These are phyloP conservation scores for Carassius carassius DNA, from an alignment of 2,113 vertebrate genomes.

Conservation along the genomic window DNA sequence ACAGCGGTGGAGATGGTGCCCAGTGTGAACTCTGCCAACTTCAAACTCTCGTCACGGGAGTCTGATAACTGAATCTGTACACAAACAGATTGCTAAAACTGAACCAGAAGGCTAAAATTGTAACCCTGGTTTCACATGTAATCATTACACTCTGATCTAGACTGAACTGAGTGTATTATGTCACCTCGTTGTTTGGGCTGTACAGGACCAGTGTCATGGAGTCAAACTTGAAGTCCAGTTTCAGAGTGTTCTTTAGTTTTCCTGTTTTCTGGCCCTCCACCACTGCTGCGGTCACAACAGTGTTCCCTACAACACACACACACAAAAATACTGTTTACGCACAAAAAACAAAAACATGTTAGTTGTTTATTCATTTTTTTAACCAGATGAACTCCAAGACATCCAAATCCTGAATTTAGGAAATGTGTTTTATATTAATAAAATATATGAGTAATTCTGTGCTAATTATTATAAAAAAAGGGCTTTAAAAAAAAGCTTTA, in stretches of 20 bases:
- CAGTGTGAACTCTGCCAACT: conserved; percentile 91
- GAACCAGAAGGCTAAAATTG: background rate
- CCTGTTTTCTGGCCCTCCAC: conserved; percentile 83
- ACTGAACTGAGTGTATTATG: too few species aligned
- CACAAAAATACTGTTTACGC: background rate
- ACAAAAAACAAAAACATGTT: background rate
- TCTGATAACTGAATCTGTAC: conserved; percentile 65
- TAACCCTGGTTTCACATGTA: background rate
- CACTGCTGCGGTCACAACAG: conserved; percentile 89
- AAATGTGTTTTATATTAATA: background rate
- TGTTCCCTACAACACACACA: conserved; percentile 73
- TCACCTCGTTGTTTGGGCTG: conserved; percentile 81
- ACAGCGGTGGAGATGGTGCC: conserved; percentile 86
- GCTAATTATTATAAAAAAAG: background rate
- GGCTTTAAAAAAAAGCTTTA: too few species aligned
- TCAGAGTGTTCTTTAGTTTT: conserved; percentile 85
- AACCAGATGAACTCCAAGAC: too few species aligned
- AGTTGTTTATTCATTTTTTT: too few species aligned
- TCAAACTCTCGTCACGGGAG: conserved; percentile 80
- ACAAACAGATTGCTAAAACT: background rate
- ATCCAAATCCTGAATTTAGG: background rate
- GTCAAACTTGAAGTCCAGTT: conserved; percentile 89
- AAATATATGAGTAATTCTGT: background rate
- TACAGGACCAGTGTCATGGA: conserved; percentile 88
- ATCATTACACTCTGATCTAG: background rate